phyloP scores from a whole-genome alignment of 2,797 vertebrate species.

The Catharus ustulatus region DNA sequence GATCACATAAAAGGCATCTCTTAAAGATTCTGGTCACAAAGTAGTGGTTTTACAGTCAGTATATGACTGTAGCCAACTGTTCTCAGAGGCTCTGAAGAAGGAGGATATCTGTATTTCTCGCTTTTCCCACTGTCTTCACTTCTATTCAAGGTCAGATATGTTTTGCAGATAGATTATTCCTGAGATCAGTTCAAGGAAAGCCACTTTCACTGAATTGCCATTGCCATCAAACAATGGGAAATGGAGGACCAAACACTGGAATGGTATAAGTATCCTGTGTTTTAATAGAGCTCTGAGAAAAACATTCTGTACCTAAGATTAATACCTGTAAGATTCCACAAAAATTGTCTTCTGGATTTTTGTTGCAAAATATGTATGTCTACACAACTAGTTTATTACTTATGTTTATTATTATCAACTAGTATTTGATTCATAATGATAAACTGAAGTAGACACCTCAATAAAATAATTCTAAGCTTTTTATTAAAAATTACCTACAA shows the following conservation, averaged over 20 bases:
- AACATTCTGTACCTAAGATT: background rate
- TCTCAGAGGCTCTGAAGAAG: constrained; percentile 12
- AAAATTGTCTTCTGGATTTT: background rate
- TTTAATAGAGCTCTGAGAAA: background rate
- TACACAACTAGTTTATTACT: background rate
- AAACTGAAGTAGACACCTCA: background rate
- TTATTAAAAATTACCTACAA: background rate
- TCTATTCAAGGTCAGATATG: background rate
- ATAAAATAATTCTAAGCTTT: background rate
- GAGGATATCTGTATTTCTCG: background rate
- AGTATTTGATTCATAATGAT: background rate
- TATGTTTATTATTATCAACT: background rate
- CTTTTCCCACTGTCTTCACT: background rate
- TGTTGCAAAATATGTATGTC: background rate
- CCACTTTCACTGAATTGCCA: background rate
- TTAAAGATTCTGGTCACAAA: constrained; percentile 59
- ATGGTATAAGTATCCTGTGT: background rate
- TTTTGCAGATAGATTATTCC: background rate
- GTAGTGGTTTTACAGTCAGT: constrained; percentile 39
- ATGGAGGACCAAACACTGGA: background rate
- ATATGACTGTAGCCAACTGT: constrained; percentile 31
- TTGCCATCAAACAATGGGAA: background rate
- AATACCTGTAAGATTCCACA: background rate
- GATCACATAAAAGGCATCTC: constrained; percentile 48
- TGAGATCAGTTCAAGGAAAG: background rate